These are phyloP conservation scores for Hirudo medicinalis DNA, from an alignment of 1,140 invertebrate genomes.

Conservation along the genomic window DNA sequence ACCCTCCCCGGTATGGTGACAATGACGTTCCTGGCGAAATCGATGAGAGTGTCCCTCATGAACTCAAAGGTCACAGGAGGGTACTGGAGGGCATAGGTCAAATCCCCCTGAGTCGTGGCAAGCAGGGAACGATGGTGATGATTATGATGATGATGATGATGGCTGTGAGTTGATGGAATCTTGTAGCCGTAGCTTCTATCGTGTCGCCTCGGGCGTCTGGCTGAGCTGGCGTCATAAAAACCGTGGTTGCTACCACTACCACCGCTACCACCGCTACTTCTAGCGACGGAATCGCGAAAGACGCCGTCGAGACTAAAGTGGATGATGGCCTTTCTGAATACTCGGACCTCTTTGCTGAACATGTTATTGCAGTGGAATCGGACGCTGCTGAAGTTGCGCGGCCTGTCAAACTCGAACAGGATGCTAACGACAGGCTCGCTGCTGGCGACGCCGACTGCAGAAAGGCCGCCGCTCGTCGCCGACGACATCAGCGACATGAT, in stretches of 20 bases:
- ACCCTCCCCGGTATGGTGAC: slow-evolving; percentile 70
- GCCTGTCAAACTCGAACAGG: slow-evolving; percentile 70
- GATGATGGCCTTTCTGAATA: slow-evolving; percentile 50
- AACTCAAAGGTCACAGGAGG: slow-evolving; percentile 53
- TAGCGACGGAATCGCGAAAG: too few relatives aligned
- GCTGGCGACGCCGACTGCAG: too few relatives aligned
- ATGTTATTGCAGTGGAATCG: slow-evolving; percentile 66
- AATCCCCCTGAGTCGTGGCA: too few relatives aligned
- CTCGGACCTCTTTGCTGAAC: slow-evolving; percentile 53
- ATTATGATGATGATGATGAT: too few relatives aligned
- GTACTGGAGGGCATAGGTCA: background rate
- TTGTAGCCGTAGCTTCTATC: too few relatives aligned
- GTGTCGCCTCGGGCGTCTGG: too few relatives aligned
- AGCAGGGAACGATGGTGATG: too few relatives aligned
- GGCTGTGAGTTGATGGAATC: too few relatives aligned
- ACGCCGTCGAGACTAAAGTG: slow-evolving; percentile 62
- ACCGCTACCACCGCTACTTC: too few relatives aligned
- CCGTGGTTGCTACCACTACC: too few relatives aligned
- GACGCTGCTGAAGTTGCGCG: slow-evolving; percentile 69
- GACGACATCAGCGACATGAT: background rate
- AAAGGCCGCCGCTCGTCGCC: slow-evolving; percentile 15
- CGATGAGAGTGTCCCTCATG: slow-evolving; percentile 66
- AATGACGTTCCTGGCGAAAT: slow-evolving; percentile 63
- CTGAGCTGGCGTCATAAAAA: too few relatives aligned
- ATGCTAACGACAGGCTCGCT: slow-evolving; percentile 29